Evolutionary conservation across 1,140 invertebrate species (phyloP).

Genomic region (Globodera ellingtonae): DNA sequence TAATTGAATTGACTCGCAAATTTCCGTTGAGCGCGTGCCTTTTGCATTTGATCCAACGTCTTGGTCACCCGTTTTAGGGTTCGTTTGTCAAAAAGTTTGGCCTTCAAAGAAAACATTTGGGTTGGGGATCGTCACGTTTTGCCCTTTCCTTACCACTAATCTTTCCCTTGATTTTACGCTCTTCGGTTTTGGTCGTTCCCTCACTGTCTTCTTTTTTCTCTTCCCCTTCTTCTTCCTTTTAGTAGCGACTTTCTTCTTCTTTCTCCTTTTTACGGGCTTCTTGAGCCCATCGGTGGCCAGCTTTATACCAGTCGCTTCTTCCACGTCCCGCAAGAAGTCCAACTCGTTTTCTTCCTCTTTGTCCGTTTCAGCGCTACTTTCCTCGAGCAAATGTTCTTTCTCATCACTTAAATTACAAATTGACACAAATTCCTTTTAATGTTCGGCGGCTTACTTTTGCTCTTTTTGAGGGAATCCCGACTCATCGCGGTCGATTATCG

Average conservation of each 20-base stretch:
- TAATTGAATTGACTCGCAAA: conserved; percentile 58
- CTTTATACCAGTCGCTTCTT: conserved; percentile 44
- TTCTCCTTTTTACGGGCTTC: not conserved
- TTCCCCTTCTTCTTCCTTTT: conserved; percentile 32
- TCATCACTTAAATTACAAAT: conserved; percentile 35
- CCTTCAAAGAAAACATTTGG: conserved; percentile 38
- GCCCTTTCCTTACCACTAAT: conserved; percentile 36
- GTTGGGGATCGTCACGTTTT: not conserved
- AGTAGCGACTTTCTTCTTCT: conserved; percentile 30
- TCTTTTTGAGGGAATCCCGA: conserved; percentile 52
- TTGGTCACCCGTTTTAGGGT: conserved; percentile 49
- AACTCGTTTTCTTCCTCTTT: conserved; percentile 40
- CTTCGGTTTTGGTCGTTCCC: conserved; percentile 42
- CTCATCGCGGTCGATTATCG: conserved; percentile 52
- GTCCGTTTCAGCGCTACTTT: conserved; percentile 24
- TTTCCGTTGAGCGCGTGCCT: conserved; percentile 37
- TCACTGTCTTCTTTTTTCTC: conserved; percentile 30
- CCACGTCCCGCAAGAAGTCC: conserved; percentile 52
- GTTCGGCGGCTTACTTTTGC: conserved; percentile 1
- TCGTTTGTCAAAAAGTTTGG: conserved; percentile 54
- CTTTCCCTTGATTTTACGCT: conserved; percentile 37
- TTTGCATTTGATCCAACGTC: conserved; percentile 49
- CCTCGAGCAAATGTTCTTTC: not conserved
- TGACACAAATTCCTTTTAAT: conserved; percentile 11
- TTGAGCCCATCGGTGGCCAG: not conserved